Evolutionary conservation across 2,888 invertebrate genomes (phyloP), one percentile per base, ranked within the genome.

Genomic region (Noctua fimbriata): DNA sequence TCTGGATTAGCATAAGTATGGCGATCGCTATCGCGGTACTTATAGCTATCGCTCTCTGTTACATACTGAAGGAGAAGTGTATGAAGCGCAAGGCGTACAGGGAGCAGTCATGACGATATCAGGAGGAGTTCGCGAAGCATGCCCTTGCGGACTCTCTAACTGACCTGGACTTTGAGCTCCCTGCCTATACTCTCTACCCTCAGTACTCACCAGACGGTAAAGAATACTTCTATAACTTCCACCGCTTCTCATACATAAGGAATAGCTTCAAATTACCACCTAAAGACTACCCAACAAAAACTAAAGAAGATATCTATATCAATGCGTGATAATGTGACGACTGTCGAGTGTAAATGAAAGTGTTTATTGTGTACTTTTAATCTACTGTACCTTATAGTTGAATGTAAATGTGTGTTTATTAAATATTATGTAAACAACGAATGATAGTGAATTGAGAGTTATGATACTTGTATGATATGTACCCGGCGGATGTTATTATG

Each of bases 1-100:
- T 98, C 93, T 98, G 98, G 98, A 98, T 98, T 91, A 98, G 98
- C 95, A 98, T 98, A 94, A 98, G 98, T 76, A 98, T 98, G 98
- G 98, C 98, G 58, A 98, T 98, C 86, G 98, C 98, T 79, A 98
- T 98, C 89, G 98, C 98, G 14, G 97, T 98, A 7, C 97, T 98
- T 74, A 98, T 98, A 93, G 98, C 98, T 44, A 98, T 98, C 90
- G 98, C 98, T 0, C 96, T 98, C 24, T 98, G 98, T 96, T 98
- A 98, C 94, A 98, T 98, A 87, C 97, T 98, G 86, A 97, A 98
- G 79, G 98, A 98, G 95, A 98, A 98, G 93, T 98, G 98, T 94
- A 97, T 98, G 90, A 98, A 98, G 91, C 97, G 98, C 82, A 97
- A 98, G 83, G 98, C 98, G 87, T 98, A 97, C 92, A 97, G 97